Evolutionary conservation across 2,888 invertebrate species (phyloP).

Genomic region (Arge pagana): DNA sequence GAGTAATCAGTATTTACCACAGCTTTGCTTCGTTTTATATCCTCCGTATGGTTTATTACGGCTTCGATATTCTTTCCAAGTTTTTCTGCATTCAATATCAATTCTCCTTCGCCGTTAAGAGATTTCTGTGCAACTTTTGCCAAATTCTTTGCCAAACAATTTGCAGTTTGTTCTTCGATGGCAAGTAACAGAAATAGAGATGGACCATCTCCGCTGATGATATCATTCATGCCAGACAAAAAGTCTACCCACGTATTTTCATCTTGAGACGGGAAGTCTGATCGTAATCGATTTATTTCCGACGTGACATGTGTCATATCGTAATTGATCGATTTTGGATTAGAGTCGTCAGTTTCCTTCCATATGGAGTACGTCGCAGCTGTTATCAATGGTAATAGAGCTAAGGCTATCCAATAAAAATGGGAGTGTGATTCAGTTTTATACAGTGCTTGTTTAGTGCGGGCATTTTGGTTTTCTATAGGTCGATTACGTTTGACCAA

Average conservation of each 20-base stretch:
- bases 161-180: conserved; percentile 39
- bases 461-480: too few species aligned
- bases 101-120: conserved; percentile 35
- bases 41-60: conserved; percentile 42
- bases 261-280: conserved; percentile 53
- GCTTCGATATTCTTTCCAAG: conserved; percentile 48
- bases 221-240: conserved; percentile 46
- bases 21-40: conserved; percentile 35
- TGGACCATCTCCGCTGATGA: conserved; percentile 45
- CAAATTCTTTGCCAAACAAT: conserved; percentile 49
- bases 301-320: too few species aligned
- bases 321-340: too few species aligned
- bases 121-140: conserved; percentile 47
- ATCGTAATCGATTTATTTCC: conserved; percentile 24
- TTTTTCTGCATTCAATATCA: conserved; percentile 41
- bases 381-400: too few species aligned
- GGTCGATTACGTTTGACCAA: too few species aligned
- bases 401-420: too few species aligned
- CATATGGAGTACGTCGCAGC: too few species aligned
- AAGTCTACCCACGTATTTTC: conserved; percentile 51
- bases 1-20: conserved; percentile 43
- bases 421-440: too few species aligned
- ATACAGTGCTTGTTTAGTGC: too few species aligned
- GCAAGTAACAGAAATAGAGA: conserved; percentile 57
- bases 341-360: too few species aligned